phyloP scores from a whole-genome alignment of 2,797 vertebrate genomes.

The Novumbra hubbsi region DNA sequence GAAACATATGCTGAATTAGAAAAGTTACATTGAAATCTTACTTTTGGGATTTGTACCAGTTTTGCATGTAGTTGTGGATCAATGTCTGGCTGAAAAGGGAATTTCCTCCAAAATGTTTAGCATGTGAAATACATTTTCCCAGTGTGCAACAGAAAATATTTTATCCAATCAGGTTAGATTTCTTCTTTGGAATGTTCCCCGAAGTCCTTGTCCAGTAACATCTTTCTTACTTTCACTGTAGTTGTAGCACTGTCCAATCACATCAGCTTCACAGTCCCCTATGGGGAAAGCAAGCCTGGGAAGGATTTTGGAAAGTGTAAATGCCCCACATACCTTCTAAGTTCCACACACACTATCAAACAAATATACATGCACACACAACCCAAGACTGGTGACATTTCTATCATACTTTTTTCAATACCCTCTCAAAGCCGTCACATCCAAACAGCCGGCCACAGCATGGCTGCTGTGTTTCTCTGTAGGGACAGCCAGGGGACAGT shows the following conservation, averaged over 20 bases:
- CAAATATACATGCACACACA: background rate
- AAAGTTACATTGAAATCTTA: too few relatives aligned
- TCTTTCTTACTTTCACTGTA: conserved; percentile 35
- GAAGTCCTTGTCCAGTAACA: conserved; percentile 47
- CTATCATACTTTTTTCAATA: conserved; percentile 23
- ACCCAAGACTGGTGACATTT: conserved; percentile 24
- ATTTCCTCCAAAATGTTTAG: too few relatives aligned
- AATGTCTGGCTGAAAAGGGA: too few relatives aligned
- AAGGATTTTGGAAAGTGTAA: conserved; percentile 39
- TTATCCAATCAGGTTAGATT: conserved; percentile 32
- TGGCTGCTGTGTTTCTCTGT: conserved; percentile 27
- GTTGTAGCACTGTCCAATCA: conserved; percentile 56
- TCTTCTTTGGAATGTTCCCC: conserved; percentile 36
- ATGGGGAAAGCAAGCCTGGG: conserved; percentile 43
- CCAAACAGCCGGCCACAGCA: conserved; percentile 19
- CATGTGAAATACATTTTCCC: too few relatives aligned
- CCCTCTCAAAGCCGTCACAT: conserved; percentile 27
- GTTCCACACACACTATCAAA: conserved; percentile 12
- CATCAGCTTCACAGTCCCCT: conserved; percentile 54
- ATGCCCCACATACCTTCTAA: conserved; percentile 37
- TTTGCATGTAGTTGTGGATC: too few relatives aligned
- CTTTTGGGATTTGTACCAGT: too few relatives aligned
- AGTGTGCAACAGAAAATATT: conserved; percentile 2
- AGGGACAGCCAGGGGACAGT: background rate
- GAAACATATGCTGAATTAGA: too few relatives aligned